Percentiles rank a stretch among this genome's conserved stretches.
Conservation (phyloP, 1,140 invertebrate genomes). For the Anthonomus grandis region DNA sequence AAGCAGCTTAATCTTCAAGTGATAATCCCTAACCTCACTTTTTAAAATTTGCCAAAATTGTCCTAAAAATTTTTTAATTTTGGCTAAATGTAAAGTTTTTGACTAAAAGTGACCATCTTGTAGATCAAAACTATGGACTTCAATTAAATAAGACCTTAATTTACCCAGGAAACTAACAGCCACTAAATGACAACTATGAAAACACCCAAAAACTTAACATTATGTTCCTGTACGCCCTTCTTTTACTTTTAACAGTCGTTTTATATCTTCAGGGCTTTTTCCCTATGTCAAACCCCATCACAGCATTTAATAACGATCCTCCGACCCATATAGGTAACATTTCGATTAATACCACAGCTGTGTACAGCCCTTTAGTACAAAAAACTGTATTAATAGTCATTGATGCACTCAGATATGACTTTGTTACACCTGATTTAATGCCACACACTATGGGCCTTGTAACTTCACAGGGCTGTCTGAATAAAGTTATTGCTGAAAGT, state of each 20-base stretch:
- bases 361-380: slow-evolving; percentile 51
- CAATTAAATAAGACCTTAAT: neutral
- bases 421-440: slow-evolving; percentile 63
- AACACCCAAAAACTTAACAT: neutral
- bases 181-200: neutral
- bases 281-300: slow-evolving; percentile 27
- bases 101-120: too few relatives aligned
- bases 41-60: too few relatives aligned
- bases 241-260: slow-evolving; percentile 28
- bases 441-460: slow-evolving; percentile 53
- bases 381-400: slow-evolving; percentile 82
- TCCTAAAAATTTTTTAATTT: too few relatives aligned
- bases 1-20: too few relatives aligned
- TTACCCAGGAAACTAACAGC: neutral
- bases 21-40: too few relatives aligned
- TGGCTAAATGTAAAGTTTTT: too few relatives aligned
- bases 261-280: slow-evolving; percentile 42
- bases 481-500: slow-evolving; percentile 67
- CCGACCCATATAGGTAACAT: slow-evolving; percentile 29
- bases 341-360: slow-evolving; percentile 27
- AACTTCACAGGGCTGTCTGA: slow-evolving; percentile 60
- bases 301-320: slow-evolving; percentile 21
- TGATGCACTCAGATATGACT: slow-evolving; percentile 88
- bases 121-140: neutral
- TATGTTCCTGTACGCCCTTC: slow-evolving; percentile 25